Evolutionary conservation across 2,113 vertebrate genomes (phyloP).

Genomic region (Strix aluco): DNA sequence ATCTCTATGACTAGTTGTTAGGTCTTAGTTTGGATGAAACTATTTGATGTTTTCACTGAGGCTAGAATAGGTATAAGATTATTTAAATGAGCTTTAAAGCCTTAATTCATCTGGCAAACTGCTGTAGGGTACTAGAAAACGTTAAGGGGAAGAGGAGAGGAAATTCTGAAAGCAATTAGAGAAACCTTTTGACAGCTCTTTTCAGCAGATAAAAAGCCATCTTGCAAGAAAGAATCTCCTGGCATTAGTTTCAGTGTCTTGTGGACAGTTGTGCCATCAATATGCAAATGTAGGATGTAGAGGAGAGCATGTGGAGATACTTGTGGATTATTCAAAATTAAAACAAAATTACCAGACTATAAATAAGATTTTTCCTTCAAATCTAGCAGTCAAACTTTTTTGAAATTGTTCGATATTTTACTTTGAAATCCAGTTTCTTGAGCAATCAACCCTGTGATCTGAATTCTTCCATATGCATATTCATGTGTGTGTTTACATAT

Average conservation of each 20-base stretch:
- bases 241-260: background rate
- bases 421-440: slow-evolving; percentile 68
- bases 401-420: slow-evolving; percentile 29
- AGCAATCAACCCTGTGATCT: slow-evolving; percentile 66
- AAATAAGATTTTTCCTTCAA: slow-evolving; percentile 31
- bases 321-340: background rate
- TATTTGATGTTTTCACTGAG: slow-evolving; percentile 15
- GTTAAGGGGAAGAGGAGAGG: background rate
- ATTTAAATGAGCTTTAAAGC: slow-evolving; percentile 66
- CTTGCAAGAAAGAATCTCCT: slow-evolving; percentile 18
- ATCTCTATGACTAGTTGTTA: background rate
- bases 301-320: background rate
- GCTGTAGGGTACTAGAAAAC: background rate
- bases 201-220: slow-evolving; percentile 55
- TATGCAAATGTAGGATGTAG: background rate
- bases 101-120: slow-evolving; percentile 37
- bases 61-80: slow-evolving; percentile 24
- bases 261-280: slow-evolving; percentile 36
- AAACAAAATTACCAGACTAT: slow-evolving; percentile 50
- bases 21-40: slow-evolving; percentile 9
- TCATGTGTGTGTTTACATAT: slow-evolving; percentile 45
- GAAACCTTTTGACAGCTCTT: slow-evolving; percentile 69
- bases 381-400: slow-evolving; percentile 46
- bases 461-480: slow-evolving; percentile 75
- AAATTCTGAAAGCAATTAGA: slow-evolving; percentile 60